Evolutionary conservation across 2,113 vertebrate species (phyloP), one percentile per base, ranked within the genome.

Genomic region (Mormoops blainvillei): DNA sequence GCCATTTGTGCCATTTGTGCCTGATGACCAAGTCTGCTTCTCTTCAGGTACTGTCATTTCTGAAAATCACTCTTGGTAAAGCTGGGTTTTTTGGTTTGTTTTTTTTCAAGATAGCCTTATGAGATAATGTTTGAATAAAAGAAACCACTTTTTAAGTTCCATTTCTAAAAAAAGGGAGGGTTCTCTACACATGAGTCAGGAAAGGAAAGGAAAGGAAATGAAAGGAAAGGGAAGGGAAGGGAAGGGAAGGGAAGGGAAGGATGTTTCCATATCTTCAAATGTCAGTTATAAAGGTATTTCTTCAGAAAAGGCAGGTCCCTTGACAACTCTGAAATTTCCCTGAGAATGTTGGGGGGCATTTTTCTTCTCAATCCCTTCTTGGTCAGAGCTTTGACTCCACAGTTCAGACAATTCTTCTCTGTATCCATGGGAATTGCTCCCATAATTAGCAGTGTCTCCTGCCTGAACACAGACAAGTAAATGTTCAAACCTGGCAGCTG

Each of bases 381-480:
- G 97, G 96, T 97, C 93, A 96, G 97, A 98, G 92, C 71, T 97
- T 81, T 45, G 93, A 97, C 97, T 97, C 98, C 95, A 90, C 94
- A 56, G 96, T 52, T 94, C 94, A 97, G 94, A 88, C 96, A 96
- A 95, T 98, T 98, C 97, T 98, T 97, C 94, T 97, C 33, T 90
- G 98, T 98, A 97, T 98, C 98, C 98, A 97, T 97, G 98, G 96
- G 97, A 97, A 98, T 98, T 96, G 98, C 97, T 97, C 97, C 96
- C 97, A 18, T 98, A 98, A 98, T 98, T 98, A 98, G 96, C 93
- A 67, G 95, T 93, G 97, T 98, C 98, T 97, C 97, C 98, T 98
- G 97, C 61, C 92, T 94, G 70, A 98, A 96, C 96, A 96, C 96
- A 97, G 95, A 97, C 96, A 98, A 97, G 95, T 97, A 94, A 98